Evolutionary conservation across 2,113 vertebrate genomes (phyloP), one percentile per base, ranked within the genome.

Genomic region (Gallinago undulata): DNA sequence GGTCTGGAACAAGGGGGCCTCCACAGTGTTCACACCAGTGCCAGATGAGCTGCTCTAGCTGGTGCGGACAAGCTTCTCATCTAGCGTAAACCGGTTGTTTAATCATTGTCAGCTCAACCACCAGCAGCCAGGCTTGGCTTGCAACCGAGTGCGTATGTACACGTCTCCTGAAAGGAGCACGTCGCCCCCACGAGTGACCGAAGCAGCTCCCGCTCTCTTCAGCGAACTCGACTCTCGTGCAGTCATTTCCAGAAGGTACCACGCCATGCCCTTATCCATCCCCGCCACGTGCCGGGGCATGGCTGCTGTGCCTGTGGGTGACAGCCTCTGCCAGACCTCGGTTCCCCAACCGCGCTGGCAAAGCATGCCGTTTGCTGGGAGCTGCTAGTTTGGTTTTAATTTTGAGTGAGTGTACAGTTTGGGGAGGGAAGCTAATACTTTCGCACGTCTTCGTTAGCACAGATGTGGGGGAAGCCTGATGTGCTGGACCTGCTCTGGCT

Each of bases 61-160:
- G 48, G 45, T 93, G 53, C 41, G 48, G n/a, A 27, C 4, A 5
- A 73, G 30, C n/a, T 82, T 51, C 82, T 90, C 79, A 25, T 79
- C 45, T 87, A 33, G 59, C 45, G 47, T 21, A 45, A 90, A n/a
- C 59, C 8, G 3, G 22, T 47, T 48, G 39, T 80, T 81, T 94
- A 64, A 84, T 87, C 25, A 57, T 45, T 59, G 62, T 79, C 74
- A 69, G 87, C 62, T 87, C 51, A 62, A 43, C 48, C 67, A 55
- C 39, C 45, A 87, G 55, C 66, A 96, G 73, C 66, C 27, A 66
- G 81, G 78, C 82, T 85, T 77, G 90, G 75, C 67, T 91, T 5
- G 3, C 50, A 73, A 17, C 50, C 1, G 11, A 57, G 21, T 0
- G 0, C 3, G 1, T 64, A 14, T 1, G 1, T 72, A 19, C 6